Base-by-base conservation (phyloP, 2,113 vertebrate genomes). In the Egretta garzetta region DNA sequence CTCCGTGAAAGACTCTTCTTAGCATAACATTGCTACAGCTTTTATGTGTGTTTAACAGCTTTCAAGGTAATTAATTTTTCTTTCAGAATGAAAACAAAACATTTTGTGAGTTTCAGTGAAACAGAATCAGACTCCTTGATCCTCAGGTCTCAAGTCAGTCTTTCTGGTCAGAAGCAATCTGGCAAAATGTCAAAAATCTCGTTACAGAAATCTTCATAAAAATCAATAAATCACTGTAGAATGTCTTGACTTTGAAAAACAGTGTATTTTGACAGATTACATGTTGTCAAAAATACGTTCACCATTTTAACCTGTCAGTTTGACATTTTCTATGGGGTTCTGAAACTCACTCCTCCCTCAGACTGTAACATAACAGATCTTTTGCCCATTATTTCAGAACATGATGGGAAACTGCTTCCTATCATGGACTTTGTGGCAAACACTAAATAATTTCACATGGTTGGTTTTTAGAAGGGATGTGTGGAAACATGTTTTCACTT, bases 151-250 rank as follows among this genome's bases (percentile, higher is more conserved):
- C 53, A 45, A 52, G 14, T 20, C n/a, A 71, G 33, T 74, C 26
- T 5, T 82, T 79, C n/a, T 67, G 37, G 28, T 86, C 55, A 80
- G n/a, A 80, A 91, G 37, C 50, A 86, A 82, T 71, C 22, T 35
- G n/a, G 58, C 35, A 83, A 70, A 45, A 35, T 17, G 59, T 84
- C 67, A 88, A 75, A 94, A 94, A 72, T 71, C 56, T 83, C 0
- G 0, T 86, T 63, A 79, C 11, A 74, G 35, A 93, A 90, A 92
- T 91, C 27, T 91, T 86, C 39, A 63, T 81, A 86, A 84, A 93
- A 95, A 94, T 96, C 88, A 94, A 81, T 87, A 94, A 62, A 81
- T 45, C 72, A 45, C 30, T 41, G 33, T 15, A 74, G 70, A 95
- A 86, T 17, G 7, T 72, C 43, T 81, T 52, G 27, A 56, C 35